These are phyloP conservation scores for Pseudomyrmex dendroicus DNA, from an alignment of 1,140 invertebrate genomes.

Conservation along the genomic window DNA sequence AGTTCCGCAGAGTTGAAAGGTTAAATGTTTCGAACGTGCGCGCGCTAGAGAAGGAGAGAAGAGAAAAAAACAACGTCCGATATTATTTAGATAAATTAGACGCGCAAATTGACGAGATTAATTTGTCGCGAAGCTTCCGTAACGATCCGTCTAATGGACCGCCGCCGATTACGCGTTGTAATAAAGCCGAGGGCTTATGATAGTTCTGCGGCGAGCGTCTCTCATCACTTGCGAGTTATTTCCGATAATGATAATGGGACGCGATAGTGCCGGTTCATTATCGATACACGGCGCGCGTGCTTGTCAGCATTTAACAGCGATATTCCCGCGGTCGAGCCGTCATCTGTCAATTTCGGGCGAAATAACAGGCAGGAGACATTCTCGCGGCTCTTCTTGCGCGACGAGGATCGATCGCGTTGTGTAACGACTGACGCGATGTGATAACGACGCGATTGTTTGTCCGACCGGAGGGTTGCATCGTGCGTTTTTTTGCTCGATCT, in stretches of 20 bases:
- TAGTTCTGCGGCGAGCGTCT: constrained; percentile 11
- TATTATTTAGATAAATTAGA: not conserved
- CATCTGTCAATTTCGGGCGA: constrained; percentile 30
- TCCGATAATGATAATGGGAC: constrained; percentile 30
- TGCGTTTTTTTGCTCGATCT: not conserved
- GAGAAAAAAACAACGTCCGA: no score
- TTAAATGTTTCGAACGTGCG: not conserved
- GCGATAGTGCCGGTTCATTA: constrained; percentile 35
- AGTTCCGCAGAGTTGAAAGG: not conserved
- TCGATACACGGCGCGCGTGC: not conserved
- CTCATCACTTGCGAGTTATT: constrained; percentile 54
- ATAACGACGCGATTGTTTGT: not conserved
- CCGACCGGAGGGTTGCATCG: not conserved
- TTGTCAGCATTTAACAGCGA: constrained; percentile 23
- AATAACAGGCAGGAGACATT: constrained; percentile 10
- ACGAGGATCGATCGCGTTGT: constrained; percentile 4
- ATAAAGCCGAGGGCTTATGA: constrained; percentile 17
- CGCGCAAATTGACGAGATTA: constrained; percentile 34
- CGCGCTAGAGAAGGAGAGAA: no score
- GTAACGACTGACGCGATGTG: not conserved
- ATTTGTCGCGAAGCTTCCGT: constrained; percentile 35
- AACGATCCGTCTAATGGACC: constrained; percentile 50
- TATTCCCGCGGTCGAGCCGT: constrained; percentile 2
- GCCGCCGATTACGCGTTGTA: constrained; percentile 13
- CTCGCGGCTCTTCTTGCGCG: not conserved